Evolutionary conservation across 2,113 vertebrate genomes (phyloP), one percentile per base, ranked within the genome.

Genomic region (Coreoperca whiteheadi): DNA sequence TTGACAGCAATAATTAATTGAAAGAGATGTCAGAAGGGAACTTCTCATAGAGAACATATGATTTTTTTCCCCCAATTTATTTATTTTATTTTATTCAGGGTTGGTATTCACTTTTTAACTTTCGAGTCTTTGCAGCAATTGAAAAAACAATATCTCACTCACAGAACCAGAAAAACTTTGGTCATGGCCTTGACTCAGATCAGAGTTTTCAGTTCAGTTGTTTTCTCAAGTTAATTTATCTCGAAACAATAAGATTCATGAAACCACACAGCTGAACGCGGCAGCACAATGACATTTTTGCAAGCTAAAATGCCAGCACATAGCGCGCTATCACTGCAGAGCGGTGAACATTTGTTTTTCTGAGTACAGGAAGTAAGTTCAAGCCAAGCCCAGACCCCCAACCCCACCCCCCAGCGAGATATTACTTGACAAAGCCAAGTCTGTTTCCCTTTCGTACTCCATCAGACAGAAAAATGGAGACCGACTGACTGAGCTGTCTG

Each of bases 381-480:
- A 34, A 75, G 21, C 57, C n/a, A n/a, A 53, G 34, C 57, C 74
- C 37, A 53, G n/a, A 8, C 53, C 18, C 43, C 78, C 32, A 50
- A 10, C 6, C 50, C 9, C 10, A 0, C 43, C 23, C 51, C 8
- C 25, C 77, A 60, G 43, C 21, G 6, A 79, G 56, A 77, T 46
- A 46, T 43, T 54, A 77, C 56, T 53, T 28, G 43, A 92, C 91
- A 93, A 92, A 90, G 80, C 80, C 14, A 4, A 63, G 80, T 83
- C 87, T 90, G 91, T 91, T 63, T 81, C 53, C 63, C 43, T 34
- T 43, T 65, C 57, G 14, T 69, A n/a, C 48, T 34, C 78, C 54
- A 9, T 60, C 82, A 76, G 85, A 89, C 75, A 75, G 60, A 77
- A 72, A 59, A 70, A 82, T 57, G 78, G 70, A 87, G 87, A 66